phyloP scores from a whole-genome alignment of 2,888 invertebrate species.

The Tipula vernalis region DNA sequence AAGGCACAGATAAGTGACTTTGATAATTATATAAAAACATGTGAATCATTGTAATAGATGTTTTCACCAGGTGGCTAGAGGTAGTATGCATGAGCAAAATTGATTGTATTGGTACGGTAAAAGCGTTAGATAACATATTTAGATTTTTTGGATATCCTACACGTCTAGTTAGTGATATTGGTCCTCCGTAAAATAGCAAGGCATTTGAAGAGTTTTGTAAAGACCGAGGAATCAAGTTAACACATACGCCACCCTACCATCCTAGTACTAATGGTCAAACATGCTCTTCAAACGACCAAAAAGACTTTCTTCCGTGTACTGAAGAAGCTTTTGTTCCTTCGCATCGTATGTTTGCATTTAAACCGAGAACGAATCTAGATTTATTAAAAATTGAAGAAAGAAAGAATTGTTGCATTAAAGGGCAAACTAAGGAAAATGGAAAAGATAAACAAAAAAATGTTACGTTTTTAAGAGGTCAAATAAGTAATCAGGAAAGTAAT shows the following conservation, averaged over 20 bases:
- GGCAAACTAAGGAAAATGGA: too few relatives aligned
- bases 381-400: background rate
- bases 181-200: background rate
- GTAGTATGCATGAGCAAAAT: too few relatives aligned
- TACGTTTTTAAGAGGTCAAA: background rate
- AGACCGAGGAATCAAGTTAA: background rate
- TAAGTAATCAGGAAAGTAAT: background rate
- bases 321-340: background rate
- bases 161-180: too few relatives aligned
- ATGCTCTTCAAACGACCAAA: background rate
- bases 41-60: too few relatives aligned
- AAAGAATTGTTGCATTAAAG: background rate
- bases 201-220: background rate
- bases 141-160: too few relatives aligned
- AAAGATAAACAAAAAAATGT: too few relatives aligned
- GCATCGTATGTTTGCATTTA: background rate
- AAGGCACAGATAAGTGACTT: background rate
- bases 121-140: too few relatives aligned
- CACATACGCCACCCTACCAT: background rate
- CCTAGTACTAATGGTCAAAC: background rate
- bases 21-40: background rate
- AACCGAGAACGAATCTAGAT: background rate
- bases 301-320: background rate
- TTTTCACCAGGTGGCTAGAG: too few relatives aligned
- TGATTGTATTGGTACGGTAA: too few relatives aligned